phyloP scores from a whole-genome alignment of 2,113 vertebrate genomes.

The Ceuthmochares aereus region DNA sequence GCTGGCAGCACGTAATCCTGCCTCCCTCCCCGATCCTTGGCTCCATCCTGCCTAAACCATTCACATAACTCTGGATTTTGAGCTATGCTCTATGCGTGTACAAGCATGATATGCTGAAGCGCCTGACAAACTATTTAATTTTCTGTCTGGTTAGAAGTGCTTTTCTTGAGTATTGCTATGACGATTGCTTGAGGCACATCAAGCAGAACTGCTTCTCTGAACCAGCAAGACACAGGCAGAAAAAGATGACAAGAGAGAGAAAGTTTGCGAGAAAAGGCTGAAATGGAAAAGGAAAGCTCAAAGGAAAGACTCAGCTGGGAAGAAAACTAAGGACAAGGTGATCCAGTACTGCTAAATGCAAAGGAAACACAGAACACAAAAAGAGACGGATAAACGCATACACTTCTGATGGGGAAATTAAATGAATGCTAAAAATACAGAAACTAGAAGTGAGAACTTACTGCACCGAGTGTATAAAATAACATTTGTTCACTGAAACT shows the following conservation, averaged over 20 bases:
- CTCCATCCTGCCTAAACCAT: slow-evolving; percentile 16
- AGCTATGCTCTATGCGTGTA: slow-evolving; percentile 13
- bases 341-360: neutral
- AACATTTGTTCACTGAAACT: neutral
- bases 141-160: neutral
- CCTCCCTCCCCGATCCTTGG: neutral
- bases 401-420: neutral
- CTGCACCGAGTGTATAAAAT: neutral
- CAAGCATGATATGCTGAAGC: slow-evolving; percentile 10
- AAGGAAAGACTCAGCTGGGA: neutral
- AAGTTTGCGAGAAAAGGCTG: neutral
- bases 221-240: neutral
- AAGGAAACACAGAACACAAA: neutral
- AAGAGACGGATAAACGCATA: neutral
- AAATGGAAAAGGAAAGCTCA: neutral
- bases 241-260: neutral
- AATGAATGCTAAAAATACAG: neutral
- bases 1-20: slow-evolving; percentile 39
- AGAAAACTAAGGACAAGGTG: neutral
- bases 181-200: neutral
- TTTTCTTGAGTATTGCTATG: neutral
- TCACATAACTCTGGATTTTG: slow-evolving; percentile 37
- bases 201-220: neutral
- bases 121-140: neutral
- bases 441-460: neutral